Evolutionary conservation across 2,113 vertebrate genomes (phyloP).

Genomic region (Pycnonotus jocosus): DNA sequence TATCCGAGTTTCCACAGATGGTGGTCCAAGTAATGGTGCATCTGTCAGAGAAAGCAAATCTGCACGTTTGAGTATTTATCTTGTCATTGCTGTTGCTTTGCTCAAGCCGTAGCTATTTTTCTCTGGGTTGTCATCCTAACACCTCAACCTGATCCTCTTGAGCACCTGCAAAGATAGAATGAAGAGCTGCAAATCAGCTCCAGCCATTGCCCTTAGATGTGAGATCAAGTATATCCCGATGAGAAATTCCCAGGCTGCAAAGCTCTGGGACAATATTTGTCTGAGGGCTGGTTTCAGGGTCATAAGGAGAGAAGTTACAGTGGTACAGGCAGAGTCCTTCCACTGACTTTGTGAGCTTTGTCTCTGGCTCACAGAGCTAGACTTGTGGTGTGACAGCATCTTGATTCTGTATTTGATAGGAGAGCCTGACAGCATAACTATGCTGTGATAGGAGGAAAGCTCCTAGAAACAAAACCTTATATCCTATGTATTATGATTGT

Average conservation of each 20-base stretch:
- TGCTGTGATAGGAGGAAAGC: background rate
- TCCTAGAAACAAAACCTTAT: background rate
- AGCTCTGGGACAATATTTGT: background rate
- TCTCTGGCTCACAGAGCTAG: background rate
- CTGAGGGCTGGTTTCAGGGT: background rate
- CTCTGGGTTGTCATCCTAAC: background rate
- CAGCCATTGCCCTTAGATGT: background rate
- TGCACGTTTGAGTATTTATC: background rate
- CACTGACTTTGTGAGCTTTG: background rate
- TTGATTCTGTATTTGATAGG: background rate
- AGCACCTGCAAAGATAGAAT: background rate
- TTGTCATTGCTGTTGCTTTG: background rate
- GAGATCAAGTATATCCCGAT: background rate
- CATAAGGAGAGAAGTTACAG: background rate
- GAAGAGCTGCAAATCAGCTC: background rate
- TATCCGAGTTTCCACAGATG: accelerated
- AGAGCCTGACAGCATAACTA: background rate
- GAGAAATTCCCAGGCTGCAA: background rate
- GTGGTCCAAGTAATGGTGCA: background rate
- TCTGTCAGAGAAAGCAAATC: background rate
- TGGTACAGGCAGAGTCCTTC: background rate
- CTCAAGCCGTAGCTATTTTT: background rate
- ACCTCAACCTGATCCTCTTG: background rate
- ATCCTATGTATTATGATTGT: background rate
- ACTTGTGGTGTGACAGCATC: background rate